Conservation (phyloP, 2,113 vertebrate genomes). For the Scortum barcoo region DNA sequence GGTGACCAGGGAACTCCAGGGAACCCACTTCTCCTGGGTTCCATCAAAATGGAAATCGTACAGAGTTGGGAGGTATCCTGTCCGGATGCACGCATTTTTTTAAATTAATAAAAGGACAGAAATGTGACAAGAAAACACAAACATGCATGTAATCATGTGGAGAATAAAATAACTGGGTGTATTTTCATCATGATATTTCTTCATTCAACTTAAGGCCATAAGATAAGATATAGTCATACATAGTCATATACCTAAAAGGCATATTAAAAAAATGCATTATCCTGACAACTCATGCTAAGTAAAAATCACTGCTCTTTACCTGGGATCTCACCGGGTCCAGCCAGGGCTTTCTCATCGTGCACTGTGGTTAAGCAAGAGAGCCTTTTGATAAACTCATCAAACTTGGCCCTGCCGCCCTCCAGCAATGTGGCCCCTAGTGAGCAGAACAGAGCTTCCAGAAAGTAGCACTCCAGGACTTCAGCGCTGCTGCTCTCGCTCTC, state of each 20-base stretch:
- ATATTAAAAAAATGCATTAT: background rate
- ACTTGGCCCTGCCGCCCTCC: conserved; percentile 85
- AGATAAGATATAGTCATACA: too few relatives aligned
- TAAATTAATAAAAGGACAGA: background rate
- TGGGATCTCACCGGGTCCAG: conserved; percentile 91
- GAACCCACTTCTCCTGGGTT: conserved; percentile 86
- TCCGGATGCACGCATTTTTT: conserved; percentile 39
- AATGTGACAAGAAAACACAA: background rate
- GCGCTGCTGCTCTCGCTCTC: conserved; percentile 75
- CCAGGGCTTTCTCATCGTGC: conserved; percentile 80
- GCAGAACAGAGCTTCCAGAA: conserved; percentile 94
- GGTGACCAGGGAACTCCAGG: conserved; percentile 90
- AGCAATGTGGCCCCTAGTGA: conserved; percentile 92
- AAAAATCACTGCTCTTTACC: conserved; percentile 80
- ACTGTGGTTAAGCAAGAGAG: conserved; percentile 84
- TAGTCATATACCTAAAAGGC: background rate
- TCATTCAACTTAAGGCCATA: background rate
- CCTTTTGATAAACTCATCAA: conserved; percentile 90
- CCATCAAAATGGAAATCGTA: conserved; percentile 95
- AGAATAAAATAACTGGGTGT: background rate
- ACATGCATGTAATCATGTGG: background rate
- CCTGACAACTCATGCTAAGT: background rate
- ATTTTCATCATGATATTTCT: background rate
- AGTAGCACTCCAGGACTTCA: conserved; percentile 90
- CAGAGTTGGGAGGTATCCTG: conserved; percentile 91